phyloP scores from a whole-genome alignment of 2,888 invertebrate genomes.

The Pollenia griseotomentosa region DNA sequence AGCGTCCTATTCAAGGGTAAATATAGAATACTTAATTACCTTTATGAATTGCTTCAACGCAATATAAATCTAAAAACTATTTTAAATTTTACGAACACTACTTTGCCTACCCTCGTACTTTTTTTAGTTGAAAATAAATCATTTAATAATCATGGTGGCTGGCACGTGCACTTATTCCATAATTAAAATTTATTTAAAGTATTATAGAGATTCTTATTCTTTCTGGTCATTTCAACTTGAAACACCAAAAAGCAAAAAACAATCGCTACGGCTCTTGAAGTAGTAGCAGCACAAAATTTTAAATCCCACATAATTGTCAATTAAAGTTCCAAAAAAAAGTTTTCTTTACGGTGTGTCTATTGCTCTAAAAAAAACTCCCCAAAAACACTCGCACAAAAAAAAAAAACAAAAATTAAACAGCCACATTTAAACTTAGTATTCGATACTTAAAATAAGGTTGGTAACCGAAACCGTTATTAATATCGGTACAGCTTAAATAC shows the following conservation, averaged over 20 bases:
- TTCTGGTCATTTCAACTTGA: slow-evolving; percentile 31
- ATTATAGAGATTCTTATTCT: slow-evolving; percentile 37
- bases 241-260: slow-evolving; percentile 9
- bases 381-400: neutral
- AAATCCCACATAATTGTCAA: slow-evolving; percentile 61
- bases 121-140: slow-evolving; percentile 22
- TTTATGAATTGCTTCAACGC: too few species aligned
- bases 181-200: slow-evolving; percentile 56
- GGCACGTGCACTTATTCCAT: slow-evolving; percentile 24
- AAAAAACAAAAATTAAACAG: slow-evolving; percentile 31
- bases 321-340: slow-evolving; percentile 40
- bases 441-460: slow-evolving; percentile 48
- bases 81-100: neutral
- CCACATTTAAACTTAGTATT: slow-evolving; percentile 42
- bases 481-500: too few species aligned
- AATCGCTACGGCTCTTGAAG: neutral
- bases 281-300: neutral
- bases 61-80: too few species aligned
- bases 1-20: too few species aligned
- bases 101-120: neutral
- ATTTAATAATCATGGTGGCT: slow-evolving; percentile 34
- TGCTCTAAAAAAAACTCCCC: slow-evolving; percentile 1
- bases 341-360: slow-evolving; percentile 48
- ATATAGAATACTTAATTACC: too few species aligned
- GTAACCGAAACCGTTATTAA: too few species aligned